Evolutionary conservation across 2,888 invertebrate species (phyloP).

Genomic region (Cryptus viduatorius): DNA sequence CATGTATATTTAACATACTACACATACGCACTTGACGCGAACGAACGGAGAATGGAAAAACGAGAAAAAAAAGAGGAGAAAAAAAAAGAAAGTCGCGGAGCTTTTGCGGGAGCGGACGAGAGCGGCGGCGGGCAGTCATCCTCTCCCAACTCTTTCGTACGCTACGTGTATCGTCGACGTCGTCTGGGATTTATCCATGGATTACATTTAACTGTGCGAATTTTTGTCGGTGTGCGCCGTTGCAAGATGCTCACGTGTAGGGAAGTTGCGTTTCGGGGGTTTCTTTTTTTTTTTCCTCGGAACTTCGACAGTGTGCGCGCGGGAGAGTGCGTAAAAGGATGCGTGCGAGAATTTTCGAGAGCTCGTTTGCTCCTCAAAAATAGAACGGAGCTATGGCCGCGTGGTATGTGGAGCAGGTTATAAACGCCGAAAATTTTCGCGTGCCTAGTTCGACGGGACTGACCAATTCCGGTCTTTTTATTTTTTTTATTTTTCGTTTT

Average conservation of each 20-base stretch:
- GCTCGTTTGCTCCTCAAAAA: background rate
- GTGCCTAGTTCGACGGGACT: background rate
- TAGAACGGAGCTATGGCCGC: constrained; percentile 3
- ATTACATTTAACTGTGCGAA: background rate
- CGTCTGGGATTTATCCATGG: background rate
- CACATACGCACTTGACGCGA: constrained; percentile 23
- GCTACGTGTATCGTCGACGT: background rate
- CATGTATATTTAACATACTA: constrained; percentile 3
- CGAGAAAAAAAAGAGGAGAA: background rate
- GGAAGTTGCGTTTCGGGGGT: too few species aligned
- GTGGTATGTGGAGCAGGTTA: background rate
- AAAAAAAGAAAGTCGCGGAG: constrained; percentile 23
- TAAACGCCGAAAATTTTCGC: background rate
- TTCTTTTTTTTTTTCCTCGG: background rate
- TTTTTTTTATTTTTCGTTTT: background rate
- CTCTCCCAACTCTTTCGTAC: constrained; percentile 44
- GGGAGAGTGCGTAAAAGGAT: background rate
- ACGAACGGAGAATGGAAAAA: constrained; percentile 20
- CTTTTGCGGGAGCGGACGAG: constrained; percentile 46
- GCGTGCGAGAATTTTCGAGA: background rate
- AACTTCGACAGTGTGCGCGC: background rate
- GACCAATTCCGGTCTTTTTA: background rate
- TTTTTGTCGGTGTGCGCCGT: background rate
- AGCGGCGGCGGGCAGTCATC: constrained; percentile 36
- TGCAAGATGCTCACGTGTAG: background rate